phyloP scores from a whole-genome alignment of 2,888 invertebrate species.

The Pterostichus madidus region DNA sequence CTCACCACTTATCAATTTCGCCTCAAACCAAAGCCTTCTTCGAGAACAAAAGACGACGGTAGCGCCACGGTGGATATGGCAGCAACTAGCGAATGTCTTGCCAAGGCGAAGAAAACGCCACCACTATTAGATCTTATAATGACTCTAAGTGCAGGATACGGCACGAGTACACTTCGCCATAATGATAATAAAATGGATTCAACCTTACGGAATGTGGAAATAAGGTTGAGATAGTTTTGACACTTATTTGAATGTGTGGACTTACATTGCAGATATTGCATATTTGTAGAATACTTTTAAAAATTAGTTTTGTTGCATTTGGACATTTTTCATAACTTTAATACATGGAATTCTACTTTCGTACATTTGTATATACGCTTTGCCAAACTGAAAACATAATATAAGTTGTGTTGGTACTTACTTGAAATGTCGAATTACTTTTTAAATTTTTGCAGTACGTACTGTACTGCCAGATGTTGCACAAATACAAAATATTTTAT shows the following conservation, averaged over 20 bases:
- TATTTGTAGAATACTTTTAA: background rate
- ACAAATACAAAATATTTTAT: too few species aligned
- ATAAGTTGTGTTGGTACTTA: too few species aligned
- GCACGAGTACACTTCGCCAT: background rate
- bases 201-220: too few species aligned
- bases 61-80: constrained; percentile 1
- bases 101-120: constrained; percentile 17
- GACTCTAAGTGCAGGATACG: constrained; percentile 22
- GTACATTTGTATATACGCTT: too few species aligned
- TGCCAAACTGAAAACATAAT: too few species aligned
- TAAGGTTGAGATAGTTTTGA: background rate
- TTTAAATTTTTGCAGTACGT: too few species aligned
- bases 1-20: constrained; percentile 37
- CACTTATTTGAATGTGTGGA: background rate
- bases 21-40: background rate
- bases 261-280: constrained; percentile 7
- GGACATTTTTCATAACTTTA: too few species aligned
- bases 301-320: too few species aligned
- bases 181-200: background rate
- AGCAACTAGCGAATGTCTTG: background rate
- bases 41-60: constrained; percentile 24
- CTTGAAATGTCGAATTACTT: too few species aligned
- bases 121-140: constrained; percentile 39
- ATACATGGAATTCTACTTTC: too few species aligned
- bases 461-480: too few species aligned